A percentile compares a stretch with the other conserved stretches of the same genome.
Conservation (phyloP, 1,140 invertebrate species). For the Limonius californicus region DNA sequence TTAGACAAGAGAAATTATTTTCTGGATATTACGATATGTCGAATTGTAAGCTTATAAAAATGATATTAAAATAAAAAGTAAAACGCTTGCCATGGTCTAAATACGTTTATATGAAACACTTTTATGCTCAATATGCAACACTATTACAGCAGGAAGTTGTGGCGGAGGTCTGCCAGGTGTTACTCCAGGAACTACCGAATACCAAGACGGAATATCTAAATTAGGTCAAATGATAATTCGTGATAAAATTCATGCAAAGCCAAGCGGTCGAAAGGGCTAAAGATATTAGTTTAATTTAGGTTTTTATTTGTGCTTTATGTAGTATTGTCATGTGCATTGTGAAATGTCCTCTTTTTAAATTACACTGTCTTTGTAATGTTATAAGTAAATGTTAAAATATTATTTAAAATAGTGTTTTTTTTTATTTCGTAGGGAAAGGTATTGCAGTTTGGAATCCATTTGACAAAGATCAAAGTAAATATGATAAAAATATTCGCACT, state of each 20-base stretch:
- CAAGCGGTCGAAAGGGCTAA: no score
- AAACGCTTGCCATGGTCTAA: neutral
- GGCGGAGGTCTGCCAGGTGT: neutral
- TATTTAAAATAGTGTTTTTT: no score
- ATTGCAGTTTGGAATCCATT: conserved; percentile 28
- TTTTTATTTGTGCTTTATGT: no score
- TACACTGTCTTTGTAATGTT: no score
- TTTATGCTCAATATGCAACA: no score
- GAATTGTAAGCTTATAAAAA: no score
- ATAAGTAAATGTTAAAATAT: neutral
- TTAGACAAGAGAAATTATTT: no score
- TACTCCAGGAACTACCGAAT: conserved; percentile 50
- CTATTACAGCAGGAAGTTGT: neutral
- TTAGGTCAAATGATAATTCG: conserved; percentile 55
- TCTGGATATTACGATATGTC: no score
- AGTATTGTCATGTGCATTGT: neutral
- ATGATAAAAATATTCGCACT: conserved; percentile 17
- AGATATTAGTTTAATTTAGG: no score
- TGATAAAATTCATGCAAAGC: conserved; percentile 52
- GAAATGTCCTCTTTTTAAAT: no score
- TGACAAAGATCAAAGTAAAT: conserved; percentile 8
- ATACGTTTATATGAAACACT: conserved; percentile 29
- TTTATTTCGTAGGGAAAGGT: conserved; percentile 12
- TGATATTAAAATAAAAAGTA: no score
- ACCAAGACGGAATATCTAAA: conserved; percentile 56